Percentiles rank a stretch among this genome's conserved stretches.
Conservation (phyloP, 2,113 vertebrate species). For the Myiozetetes cayanensis region DNA sequence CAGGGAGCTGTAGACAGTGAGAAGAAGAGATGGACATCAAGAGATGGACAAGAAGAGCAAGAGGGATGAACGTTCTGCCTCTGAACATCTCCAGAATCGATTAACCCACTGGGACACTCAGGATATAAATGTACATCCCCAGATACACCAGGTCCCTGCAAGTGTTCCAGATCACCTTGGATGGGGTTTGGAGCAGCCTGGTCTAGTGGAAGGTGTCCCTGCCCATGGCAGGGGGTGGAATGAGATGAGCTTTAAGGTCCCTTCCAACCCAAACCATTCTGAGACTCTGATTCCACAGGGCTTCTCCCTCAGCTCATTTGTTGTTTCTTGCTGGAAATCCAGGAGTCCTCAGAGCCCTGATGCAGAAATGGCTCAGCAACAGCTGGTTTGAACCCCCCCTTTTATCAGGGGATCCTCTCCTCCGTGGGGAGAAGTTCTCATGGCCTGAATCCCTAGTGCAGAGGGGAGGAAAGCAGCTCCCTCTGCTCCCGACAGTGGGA, state of each 20-base stretch:
- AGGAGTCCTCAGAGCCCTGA: neutral
- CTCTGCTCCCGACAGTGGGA: neutral
- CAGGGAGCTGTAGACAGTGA: neutral
- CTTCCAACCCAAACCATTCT: neutral
- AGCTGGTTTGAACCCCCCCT: neutral
- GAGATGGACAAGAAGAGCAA: neutral
- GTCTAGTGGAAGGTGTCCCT: neutral
- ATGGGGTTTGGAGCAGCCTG: neutral
- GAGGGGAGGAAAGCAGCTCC: neutral
- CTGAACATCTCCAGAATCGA: neutral
- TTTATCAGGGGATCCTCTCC: neutral
- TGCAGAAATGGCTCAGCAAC: neutral
- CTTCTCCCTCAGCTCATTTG: neutral
- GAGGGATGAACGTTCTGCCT: rapidly evolving
- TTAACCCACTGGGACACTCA: neutral
- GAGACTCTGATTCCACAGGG: neutral
- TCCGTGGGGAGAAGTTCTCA: neutral
- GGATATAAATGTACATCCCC: neutral
- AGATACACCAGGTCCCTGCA: neutral
- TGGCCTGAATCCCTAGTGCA: neutral
- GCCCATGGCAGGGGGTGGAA: neutral
- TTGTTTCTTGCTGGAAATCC: neutral
- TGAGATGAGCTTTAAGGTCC: neutral
- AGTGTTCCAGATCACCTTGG: neutral
- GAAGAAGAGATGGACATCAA: neutral